These are phyloP conservation scores for Neodon shergylaensis DNA, from an alignment of 2,113 vertebrate genomes.

Conservation along the genomic window DNA sequence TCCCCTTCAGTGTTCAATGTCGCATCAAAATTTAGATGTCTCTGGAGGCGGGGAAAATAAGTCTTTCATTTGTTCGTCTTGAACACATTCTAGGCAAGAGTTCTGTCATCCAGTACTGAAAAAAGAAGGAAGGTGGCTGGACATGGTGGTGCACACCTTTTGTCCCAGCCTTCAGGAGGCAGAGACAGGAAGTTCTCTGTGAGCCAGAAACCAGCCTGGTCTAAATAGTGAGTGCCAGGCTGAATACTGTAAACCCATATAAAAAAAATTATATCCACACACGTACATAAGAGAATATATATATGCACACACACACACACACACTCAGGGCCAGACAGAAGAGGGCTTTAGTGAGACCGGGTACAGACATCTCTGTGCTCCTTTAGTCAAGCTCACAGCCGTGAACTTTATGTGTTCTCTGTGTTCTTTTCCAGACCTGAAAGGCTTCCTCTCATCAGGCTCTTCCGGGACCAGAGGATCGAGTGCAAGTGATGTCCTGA, in stretches of 20 bases:
- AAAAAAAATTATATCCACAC: not conserved
- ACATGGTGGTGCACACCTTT: not conserved
- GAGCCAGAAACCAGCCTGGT: not conserved
- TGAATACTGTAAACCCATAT: not conserved
- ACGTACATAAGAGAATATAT: not conserved
- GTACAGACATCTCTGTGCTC: not conserved
- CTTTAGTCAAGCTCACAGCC: not conserved
- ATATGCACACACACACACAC: not conserved
- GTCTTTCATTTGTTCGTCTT: not conserved
- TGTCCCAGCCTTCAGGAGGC: not conserved
- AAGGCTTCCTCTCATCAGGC: conserved; percentile 2
- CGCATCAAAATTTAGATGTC: not conserved
- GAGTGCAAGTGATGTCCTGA: accelerated
- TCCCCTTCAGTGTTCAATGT: not conserved
- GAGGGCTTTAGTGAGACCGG: not conserved
- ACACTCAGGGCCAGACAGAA: not conserved
- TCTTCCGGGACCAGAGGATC: not conserved
- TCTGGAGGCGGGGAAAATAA: not conserved
- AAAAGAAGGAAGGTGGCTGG: not conserved
- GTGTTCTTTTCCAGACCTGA: conserved; percentile 45
- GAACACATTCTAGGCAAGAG: not conserved
- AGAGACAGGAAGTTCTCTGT: not conserved
- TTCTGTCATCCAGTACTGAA: not conserved
- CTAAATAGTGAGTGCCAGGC: not conserved
- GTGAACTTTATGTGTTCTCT: not conserved